Base-by-base conservation (phyloP, 2,113 vertebrate genomes). In the Cisticola juncidis region DNA sequence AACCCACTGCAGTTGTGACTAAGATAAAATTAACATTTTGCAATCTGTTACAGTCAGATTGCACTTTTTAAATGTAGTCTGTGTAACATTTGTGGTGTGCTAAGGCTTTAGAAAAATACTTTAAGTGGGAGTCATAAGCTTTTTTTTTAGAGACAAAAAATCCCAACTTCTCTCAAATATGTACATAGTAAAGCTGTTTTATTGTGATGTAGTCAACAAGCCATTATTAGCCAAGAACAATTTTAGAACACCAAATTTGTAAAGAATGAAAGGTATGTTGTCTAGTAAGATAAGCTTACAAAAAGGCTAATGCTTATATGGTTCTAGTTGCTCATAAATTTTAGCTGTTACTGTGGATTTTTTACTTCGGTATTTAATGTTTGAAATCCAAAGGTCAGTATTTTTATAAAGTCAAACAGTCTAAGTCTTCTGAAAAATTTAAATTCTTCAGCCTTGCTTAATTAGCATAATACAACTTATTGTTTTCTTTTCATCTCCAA, bases 21-120 rank as follows among this genome's bases (percentile, higher is more conserved):
- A 88, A 65, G 45, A 81, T 65, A 90, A 92, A 93, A 82, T 82
- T 88, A 86, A 58, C 54, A 50, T 92, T 89, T 71, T 81, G 42
- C 64, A 72, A 78, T 94, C 72, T 95, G 72, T 73, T 95, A 4
- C n/a, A 86, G 64, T 91, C 80, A 70, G 61, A 82, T 86, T 85
- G 47, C 65, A 93, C 47, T 79, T 93, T 74, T 81, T 8, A 85
- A 90, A 85, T 76, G 73, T 85, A 76, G 33, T 44, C 15, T 0
- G 0, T 66, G 23, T 71, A 71, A 74, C 47, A 76, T 81, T 74
- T 92, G 33, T 66, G 29, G 23, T 68, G 8, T 76, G 26, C 25
- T 85, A 66, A 71, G 12, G 14, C 51, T 90, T 62, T 62, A 87
- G 45, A 87, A 90, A 95, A 91, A 69, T 60, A 86, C 38, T 66